Evolutionary conservation across 2,888 invertebrate species (phyloP).

Genomic region (Corbicula japonica): DNA sequence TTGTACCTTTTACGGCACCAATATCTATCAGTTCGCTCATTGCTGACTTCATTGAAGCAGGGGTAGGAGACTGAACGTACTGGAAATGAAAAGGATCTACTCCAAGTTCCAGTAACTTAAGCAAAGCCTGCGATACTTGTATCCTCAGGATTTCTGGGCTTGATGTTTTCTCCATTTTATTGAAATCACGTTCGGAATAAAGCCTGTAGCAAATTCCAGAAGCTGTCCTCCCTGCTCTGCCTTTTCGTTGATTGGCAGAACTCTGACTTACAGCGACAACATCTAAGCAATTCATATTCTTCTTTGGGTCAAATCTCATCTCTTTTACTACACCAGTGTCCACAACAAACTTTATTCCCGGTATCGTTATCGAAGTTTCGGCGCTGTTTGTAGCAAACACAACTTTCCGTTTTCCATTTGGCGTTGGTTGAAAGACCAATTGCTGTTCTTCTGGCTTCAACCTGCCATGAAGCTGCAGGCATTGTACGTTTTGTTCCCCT

Average conservation of each 20-base stretch:
- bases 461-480: constrained; percentile 82
- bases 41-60: constrained; percentile 75
- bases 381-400: constrained; percentile 87
- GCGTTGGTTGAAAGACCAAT: constrained; percentile 78
- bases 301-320: constrained; percentile 82
- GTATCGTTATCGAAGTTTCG: constrained; percentile 86
- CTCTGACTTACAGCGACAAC: constrained; percentile 81
- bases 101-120: constrained; percentile 83
- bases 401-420: constrained; percentile 81
- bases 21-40: constrained; percentile 76
- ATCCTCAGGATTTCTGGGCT: constrained; percentile 85
- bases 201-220: constrained; percentile 85
- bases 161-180: constrained; percentile 75
- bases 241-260: constrained; percentile 86
- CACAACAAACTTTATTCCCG: constrained; percentile 86
- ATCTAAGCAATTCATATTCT: constrained; percentile 79
- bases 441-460: constrained; percentile 83
- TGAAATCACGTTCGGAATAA: constrained; percentile 81
- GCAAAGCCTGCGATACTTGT: constrained; percentile 80
- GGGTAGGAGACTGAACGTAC: constrained; percentile 82
- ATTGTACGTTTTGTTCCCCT: constrained; percentile 60
- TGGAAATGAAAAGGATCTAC: constrained; percentile 81
- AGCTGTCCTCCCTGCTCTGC: constrained; percentile 86
- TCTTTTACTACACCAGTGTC: constrained; percentile 86
- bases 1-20: constrained; percentile 76